phyloP scores from a whole-genome alignment of 1,140 invertebrate species.

The Lordiphosa collinella region DNA sequence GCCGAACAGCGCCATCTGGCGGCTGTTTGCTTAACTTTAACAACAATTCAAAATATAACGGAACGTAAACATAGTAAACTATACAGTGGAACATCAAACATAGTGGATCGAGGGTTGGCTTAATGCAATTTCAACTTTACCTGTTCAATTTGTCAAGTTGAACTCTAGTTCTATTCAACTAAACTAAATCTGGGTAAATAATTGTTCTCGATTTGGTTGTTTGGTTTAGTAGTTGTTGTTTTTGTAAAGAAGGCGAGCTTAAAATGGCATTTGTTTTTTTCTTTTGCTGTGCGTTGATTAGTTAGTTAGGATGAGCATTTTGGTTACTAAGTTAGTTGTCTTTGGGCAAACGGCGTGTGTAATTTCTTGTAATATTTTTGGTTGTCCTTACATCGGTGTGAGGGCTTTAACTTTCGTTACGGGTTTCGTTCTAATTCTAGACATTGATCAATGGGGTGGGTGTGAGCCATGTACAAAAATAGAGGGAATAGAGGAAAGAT shows the following conservation, averaged over 20 bases:
- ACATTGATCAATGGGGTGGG: constrained; percentile 34
- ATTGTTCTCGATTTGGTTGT: constrained; percentile 34
- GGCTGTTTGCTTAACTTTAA: constrained; percentile 6
- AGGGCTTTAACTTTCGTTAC: constrained; percentile 4
- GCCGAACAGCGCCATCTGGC: constrained; percentile 17
- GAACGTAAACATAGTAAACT: too few species aligned
- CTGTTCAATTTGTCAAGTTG: background rate
- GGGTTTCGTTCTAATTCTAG: constrained; percentile 59
- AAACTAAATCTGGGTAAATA: constrained; percentile 50
- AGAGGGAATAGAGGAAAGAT: constrained; percentile 29
- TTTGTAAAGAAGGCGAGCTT: constrained; percentile 21
- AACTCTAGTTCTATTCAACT: constrained; percentile 28
- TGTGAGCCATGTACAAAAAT: constrained; percentile 1
- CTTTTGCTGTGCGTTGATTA: constrained; percentile 57
- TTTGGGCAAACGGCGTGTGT: constrained; percentile 16
- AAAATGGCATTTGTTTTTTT: constrained; percentile 16
- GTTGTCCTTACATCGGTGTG: constrained; percentile 4
- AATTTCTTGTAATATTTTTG: constrained; percentile 9
- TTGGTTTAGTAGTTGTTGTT: constrained; percentile 8
- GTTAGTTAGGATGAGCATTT: constrained; percentile 42
- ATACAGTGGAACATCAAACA: too few species aligned
- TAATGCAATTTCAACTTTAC: too few species aligned
- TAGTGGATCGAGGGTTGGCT: too few species aligned
- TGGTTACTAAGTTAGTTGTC: constrained; percentile 32
- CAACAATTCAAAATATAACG: too few species aligned